Percentiles rank a stretch among this genome's conserved stretches.
These are phyloP conservation scores for Cyaniris semiargus DNA, from an alignment of 2,888 invertebrate genomes.

Conservation along the genomic window DNA sequence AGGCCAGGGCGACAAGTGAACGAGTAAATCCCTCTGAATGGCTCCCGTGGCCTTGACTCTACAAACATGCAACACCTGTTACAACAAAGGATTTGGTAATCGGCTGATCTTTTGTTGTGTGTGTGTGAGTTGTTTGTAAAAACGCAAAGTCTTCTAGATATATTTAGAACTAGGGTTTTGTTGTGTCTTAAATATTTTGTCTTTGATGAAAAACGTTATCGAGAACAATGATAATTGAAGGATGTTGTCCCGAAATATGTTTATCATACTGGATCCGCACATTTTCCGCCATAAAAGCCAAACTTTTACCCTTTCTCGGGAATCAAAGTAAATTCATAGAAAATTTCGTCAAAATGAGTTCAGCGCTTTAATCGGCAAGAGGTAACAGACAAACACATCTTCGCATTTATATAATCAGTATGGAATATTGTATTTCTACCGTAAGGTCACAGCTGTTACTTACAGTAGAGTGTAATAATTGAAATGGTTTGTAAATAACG, in stretches of 20 bases:
- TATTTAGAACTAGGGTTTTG: not conserved
- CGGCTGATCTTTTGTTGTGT: not conserved
- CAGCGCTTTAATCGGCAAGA: no score
- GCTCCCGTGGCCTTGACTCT: conserved; percentile 2
- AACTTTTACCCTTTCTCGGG: no score
- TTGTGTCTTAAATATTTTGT: not conserved
- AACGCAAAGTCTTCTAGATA: not conserved
- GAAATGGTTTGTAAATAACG: not conserved
- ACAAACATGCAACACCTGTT: not conserved
- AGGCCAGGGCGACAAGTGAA: conserved; percentile 5
- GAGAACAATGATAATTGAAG: no score
- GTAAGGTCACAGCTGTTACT: not conserved
- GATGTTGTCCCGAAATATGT: no score
- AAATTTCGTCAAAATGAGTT: no score
- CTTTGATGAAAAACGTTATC: no score
- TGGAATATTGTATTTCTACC: not conserved
- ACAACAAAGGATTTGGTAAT: not conserved
- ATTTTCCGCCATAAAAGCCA: no score
- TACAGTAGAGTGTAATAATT: not conserved
- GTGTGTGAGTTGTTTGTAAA: not conserved
- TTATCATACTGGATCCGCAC: no score
- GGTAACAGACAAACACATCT: no score
- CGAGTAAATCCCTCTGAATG: conserved; percentile 13
- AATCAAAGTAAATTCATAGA: no score
- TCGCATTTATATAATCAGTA: no score